These are phyloP conservation scores for Caenorhabditis auriculariae DNA, from an alignment of 2,888 invertebrate genomes.

Conservation along the genomic window DNA sequence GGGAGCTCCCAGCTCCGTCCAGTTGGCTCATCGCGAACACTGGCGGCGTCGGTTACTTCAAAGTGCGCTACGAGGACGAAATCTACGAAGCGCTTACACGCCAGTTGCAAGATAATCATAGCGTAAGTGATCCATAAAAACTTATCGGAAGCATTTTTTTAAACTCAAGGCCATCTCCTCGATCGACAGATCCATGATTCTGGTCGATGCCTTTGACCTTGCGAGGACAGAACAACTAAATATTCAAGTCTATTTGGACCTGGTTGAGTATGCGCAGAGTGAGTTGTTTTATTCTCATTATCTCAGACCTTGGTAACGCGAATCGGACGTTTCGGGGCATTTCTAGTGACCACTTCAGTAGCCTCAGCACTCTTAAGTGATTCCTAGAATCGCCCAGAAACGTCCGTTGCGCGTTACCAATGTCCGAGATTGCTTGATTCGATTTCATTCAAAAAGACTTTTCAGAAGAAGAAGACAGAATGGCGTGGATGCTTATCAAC, in stretches of 20 bases:
- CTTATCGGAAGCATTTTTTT: too few relatives aligned
- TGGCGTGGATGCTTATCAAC: slow-evolving; percentile 48
- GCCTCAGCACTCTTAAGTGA: too few relatives aligned
- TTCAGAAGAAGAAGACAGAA: slow-evolving; percentile 44
- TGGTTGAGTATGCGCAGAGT: slow-evolving; percentile 48
- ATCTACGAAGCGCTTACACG: slow-evolving; percentile 34
- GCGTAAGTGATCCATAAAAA: slow-evolving; percentile 7
- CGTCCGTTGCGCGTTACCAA: too few relatives aligned
- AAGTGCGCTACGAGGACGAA: slow-evolving; percentile 40
- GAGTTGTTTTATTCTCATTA: slow-evolving; percentile 1
- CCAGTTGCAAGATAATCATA: slow-evolving; percentile 39
- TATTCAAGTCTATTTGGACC: slow-evolving; percentile 40
- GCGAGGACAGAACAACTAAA: slow-evolving; percentile 38
- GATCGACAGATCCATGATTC: slow-evolving; percentile 45
- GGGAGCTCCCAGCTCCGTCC: slow-evolving; percentile 7
- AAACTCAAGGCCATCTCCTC: slow-evolving; percentile 30
- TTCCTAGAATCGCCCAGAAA: too few relatives aligned
- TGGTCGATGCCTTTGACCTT: slow-evolving; percentile 52
- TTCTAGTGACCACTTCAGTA: neutral
- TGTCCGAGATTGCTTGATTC: neutral
- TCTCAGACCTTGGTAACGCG: neutral
- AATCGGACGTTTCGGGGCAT: neutral
- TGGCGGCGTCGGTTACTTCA: slow-evolving; percentile 49
- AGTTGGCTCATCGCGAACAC: slow-evolving; percentile 50
- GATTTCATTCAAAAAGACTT: neutral